Evolutionary conservation across 2,888 invertebrate genomes (phyloP), one percentile per base, ranked within the genome.

Genomic region (Cephus rjabovi): DNA sequence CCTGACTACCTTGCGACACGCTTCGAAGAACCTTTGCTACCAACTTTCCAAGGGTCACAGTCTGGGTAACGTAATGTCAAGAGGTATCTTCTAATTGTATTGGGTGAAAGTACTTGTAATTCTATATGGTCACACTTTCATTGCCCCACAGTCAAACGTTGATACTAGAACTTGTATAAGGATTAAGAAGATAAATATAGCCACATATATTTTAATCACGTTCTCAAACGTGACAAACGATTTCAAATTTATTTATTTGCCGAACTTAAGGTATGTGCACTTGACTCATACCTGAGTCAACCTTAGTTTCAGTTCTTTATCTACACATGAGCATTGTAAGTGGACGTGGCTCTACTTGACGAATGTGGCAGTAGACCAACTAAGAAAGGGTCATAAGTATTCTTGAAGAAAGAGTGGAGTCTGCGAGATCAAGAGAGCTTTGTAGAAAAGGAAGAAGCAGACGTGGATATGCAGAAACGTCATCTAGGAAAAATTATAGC

Each of bases 1-100:
- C 81, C 77, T 23, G 56, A 79, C 78, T 79, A 77, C 82, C 80
- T 79, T 77, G 71, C 31, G 71, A 71, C 71, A 71, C 71, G 71
- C 71, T 71, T 34, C 23, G 23, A 23, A 23, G 56, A 56, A 23
- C 23, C 56, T 56, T 56, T 23, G 56, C 56, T 56, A 56, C 23
- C 56, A 56, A 56, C 56, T 56, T 56, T 56, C 56, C 56, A 56
- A 56, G 23, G 56, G 56, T 56, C 40, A 56, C 15, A 40, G 40
- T 56, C 56, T 23, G 23, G 56, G 56, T 56, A 56, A 23, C 56
- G 6, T 23, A 23, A 2, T 56, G 56, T 56, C 23, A 56, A 23
- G 23, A 9, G 56, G 56, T 56, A 23, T 6, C 56, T 56, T 56
- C 9, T 23, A 56, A 56, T 56, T 56, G 56, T 23, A 23, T 56